Evolutionary conservation across 2,797 vertebrate genomes (phyloP).

Genomic region (Eurystomus glaucurus): DNA sequence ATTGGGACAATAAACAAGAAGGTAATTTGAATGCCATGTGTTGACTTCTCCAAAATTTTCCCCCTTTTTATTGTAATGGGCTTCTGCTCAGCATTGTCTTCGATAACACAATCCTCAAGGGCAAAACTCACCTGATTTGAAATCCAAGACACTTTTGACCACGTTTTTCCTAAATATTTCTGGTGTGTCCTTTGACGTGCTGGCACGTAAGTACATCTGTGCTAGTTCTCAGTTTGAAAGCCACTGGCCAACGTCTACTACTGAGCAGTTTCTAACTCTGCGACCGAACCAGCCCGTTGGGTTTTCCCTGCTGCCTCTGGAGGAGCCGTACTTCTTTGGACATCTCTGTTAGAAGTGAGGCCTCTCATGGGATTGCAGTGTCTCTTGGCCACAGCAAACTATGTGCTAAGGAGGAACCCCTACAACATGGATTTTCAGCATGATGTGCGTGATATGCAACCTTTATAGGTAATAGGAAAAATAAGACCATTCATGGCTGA

Average conservation of each 20-base stretch:
- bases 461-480: not conserved
- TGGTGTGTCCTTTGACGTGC: rapidly evolving
- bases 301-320: not conserved
- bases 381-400: not conserved
- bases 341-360: not conserved
- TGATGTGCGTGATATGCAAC: rapidly evolving
- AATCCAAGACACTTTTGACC: not conserved
- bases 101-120: not conserved
- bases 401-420: not conserved
- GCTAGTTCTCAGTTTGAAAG: not conserved
- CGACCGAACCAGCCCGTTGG: not conserved
- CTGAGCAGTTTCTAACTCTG: not conserved
- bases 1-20: not conserved
- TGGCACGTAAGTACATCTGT: not conserved
- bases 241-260: not conserved
- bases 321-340: not conserved
- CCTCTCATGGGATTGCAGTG: rapidly evolving
- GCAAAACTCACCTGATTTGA: not conserved
- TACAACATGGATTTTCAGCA: not conserved
- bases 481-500: not conserved
- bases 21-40: not conserved
- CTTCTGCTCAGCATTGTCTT: not conserved
- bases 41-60: not conserved
- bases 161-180: rapidly evolving
- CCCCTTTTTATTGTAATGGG: not conserved